Base-by-base conservation (phyloP, 2,888 invertebrate genomes). In the Pseudococcus longispinus region DNA sequence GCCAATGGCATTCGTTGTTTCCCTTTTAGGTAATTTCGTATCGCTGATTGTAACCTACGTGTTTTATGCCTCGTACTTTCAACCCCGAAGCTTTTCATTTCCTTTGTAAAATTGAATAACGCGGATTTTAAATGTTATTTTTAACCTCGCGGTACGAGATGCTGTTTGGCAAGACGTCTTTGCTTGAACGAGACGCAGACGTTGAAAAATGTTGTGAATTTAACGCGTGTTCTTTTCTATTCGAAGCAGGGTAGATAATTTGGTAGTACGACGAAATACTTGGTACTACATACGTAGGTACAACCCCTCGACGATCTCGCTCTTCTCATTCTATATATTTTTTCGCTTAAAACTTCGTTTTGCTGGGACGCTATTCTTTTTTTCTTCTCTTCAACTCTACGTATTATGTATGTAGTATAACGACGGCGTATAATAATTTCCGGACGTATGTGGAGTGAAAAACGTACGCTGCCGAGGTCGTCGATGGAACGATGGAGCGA, bases 1-100 rank as follows among this genome's bases (percentile, higher is more conserved):
- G n/a, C n/a, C n/a, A n/a, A n/a, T n/a, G n/a, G n/a, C n/a, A n/a
- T n/a, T n/a, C n/a, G n/a, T n/a, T 46, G 9, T 37, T 46, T 13
- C 46, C 15, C 15, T 46, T 13, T 11, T 3, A 46, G 1, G 37
- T n/a, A n/a, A n/a, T 51, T 51, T 51, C n/a, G n/a, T n/a, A 51
- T 13, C 18, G 5, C 5, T 51, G n/a, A 5, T 51, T 18, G 51
- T n/a, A n/a, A 8, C 51, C 51, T 51, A n/a, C 18, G 4, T n/a
- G n/a, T 51, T 51, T 0, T 8, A n/a, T n/a, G 13, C n/a, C 13
- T 46, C 44, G 44, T 46, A 15, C 44, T 46, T 15, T 6, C 2
- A n/a, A n/a, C 51, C 51, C n/a, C 51, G 51, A n/a, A 51, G 51
- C 51, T 65, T 65, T 65, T 65, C 65, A 65, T 65, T 65, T 65